Evolutionary conservation across 2,113 vertebrate genomes (phyloP).

Genomic region (Callocephalon fimbriatum): DNA sequence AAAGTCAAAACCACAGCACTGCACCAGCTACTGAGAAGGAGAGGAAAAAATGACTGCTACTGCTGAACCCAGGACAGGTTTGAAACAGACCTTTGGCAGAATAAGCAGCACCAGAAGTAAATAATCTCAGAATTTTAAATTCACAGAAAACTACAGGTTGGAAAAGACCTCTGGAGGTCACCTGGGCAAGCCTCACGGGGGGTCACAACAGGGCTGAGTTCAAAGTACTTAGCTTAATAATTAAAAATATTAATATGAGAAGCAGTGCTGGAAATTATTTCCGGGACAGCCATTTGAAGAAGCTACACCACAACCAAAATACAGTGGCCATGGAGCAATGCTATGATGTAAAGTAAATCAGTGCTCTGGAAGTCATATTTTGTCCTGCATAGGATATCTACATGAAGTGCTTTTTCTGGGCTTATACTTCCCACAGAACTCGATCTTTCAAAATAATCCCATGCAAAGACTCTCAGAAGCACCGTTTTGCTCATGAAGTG

Average conservation of each 20-base stretch:
- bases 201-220: background rate
- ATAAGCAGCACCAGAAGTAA: conserved; percentile 30
- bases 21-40: too few relatives aligned
- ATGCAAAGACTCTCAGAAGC: background rate
- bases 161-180: background rate
- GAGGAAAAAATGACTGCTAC: too few relatives aligned
- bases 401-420: background rate
- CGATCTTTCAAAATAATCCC: background rate
- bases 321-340: background rate
- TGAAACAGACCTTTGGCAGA: background rate
- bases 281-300: background rate
- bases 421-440: background rate
- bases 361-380: background rate
- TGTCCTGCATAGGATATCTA: background rate
- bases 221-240: background rate
- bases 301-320: background rate
- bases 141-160: background rate
- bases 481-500: rapidly evolving
- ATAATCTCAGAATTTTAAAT: conserved; percentile 23
- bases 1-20: too few relatives aligned
- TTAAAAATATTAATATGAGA: conserved; percentile 16
- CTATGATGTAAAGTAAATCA: background rate
- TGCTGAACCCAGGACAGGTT: too few relatives aligned
- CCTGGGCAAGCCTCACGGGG: background rate
- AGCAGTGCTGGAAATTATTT: background rate